Base-by-base conservation (phyloP, 37 sponge, comb jelly and placozoan genomes). In the Halisarca cf. caerulea region DNA sequence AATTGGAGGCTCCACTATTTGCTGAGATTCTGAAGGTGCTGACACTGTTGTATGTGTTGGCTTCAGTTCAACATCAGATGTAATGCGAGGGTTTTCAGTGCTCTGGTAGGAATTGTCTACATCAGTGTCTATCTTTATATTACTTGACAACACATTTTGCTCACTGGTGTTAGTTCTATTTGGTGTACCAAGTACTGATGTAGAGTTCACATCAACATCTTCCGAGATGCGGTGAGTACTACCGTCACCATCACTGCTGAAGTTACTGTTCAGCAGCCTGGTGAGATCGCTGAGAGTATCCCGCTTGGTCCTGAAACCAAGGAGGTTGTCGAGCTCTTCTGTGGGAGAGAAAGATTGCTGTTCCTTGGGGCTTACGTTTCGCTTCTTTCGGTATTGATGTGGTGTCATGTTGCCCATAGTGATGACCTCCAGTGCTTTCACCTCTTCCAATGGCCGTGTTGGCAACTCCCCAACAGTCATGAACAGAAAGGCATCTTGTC, bases 401-500 rank as follows among this genome's bases (percentile, higher is more conserved):
- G 77, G 44, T 2, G 77, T 74, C 77, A 74, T 39, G 24, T 41
- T 41, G 14, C 77, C 77, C 2, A n/a, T 3, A 4, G 77, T 74
- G 24, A 74, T 9, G 1, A n/a, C 24, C 44, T 74, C 77, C 45
- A 42, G 41, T 23, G 45, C 2, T n/a, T 21, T 74, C 45, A 74
- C 77, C 24, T 74, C 44, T 9, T 74, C 45, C 77, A 74, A 44
- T 41, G 77, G 77, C 44, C 21, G 18, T 17, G 77, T 74, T 4
- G 32, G 24, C 43, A 44, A 21, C 24, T 40, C 1, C 3, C 89
- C 92, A 17, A 85, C 27, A 45, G 83, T 64, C 6, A 84, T 2
- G 54, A 93, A 93, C 47, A 93, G 14, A 1, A 84, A 18, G 35
- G 88, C 93, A 84, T 93, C 93, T 3, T 68, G 42, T 58, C 90